Conservation (phyloP, 2,888 invertebrate genomes). For the Cheilosia vulpina region DNA sequence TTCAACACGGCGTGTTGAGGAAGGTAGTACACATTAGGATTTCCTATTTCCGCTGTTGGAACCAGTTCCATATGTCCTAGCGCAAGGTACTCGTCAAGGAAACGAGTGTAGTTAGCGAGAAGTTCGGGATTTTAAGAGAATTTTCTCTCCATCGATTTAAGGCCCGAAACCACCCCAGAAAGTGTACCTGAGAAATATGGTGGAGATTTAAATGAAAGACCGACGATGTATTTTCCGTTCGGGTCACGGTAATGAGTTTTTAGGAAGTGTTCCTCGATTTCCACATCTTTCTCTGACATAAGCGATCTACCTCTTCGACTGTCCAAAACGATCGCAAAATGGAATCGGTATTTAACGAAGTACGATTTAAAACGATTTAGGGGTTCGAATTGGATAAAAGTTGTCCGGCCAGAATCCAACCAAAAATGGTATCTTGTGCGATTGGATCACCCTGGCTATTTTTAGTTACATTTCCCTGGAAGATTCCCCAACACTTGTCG, state of each 20-base stretch:
- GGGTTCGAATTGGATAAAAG: background rate
- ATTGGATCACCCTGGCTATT: background rate
- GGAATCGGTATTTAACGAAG: slow-evolving; percentile 7
- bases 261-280: slow-evolving; percentile 21
- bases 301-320: slow-evolving; percentile 1
- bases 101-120: background rate
- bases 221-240: slow-evolving; percentile 6
- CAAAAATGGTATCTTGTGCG: slow-evolving; percentile 13
- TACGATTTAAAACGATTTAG: background rate
- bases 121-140: slow-evolving; percentile 17
- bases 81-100: slow-evolving; percentile 15
- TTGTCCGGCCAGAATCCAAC: slow-evolving; percentile 10
- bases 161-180: background rate
- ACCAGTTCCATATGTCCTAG: slow-evolving; percentile 24
- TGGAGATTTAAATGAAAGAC: slow-evolving; percentile 17
- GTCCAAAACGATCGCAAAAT: slow-evolving; percentile 8
- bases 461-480: background rate
- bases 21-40: slow-evolving; percentile 12
- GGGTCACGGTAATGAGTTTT: background rate
- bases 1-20: slow-evolving; percentile 11
- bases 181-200: background rate
- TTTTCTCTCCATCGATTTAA: slow-evolving; percentile 21
- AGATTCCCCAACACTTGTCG: slow-evolving; percentile 12
- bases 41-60: slow-evolving; percentile 20
- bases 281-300: background rate